Evolutionary conservation across 2,888 invertebrate genomes (phyloP).

Genomic region (Epistrophe grossulariae): DNA sequence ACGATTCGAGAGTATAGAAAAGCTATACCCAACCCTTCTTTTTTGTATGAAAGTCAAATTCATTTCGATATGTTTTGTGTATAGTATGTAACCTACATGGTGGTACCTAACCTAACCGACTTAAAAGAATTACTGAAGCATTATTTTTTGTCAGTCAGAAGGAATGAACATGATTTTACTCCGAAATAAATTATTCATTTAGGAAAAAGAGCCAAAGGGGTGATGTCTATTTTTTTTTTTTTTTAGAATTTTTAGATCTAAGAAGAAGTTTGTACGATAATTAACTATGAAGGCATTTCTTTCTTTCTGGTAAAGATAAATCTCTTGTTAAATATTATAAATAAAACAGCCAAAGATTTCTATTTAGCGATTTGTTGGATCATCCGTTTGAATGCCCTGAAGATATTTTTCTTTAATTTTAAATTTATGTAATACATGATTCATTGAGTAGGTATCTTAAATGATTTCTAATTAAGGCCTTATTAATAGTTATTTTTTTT

Average conservation of each 20-base stretch:
- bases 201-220: background rate
- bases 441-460: too few species aligned
- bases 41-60: slow-evolving; percentile 4
- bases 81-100: background rate
- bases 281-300: background rate
- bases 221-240: background rate
- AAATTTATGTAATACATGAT: too few species aligned
- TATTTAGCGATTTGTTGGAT: background rate
- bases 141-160: background rate
- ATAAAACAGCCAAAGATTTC: background rate
- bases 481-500: too few species aligned
- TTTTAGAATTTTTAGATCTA: background rate
- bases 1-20: slow-evolving; percentile 7
- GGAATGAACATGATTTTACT: background rate
- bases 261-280: background rate
- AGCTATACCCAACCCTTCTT: slow-evolving; percentile 4
- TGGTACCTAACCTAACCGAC: background rate
- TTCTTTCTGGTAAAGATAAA: background rate
- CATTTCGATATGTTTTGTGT: slow-evolving; percentile 3
- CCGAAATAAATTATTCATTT: slow-evolving; percentile 9
- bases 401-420: too few species aligned
- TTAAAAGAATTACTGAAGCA: background rate
- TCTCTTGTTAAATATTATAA: background rate
- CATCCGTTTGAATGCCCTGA: background rate
- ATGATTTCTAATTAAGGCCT: too few species aligned